Base-by-base conservation (phyloP, 2,888 invertebrate genomes). In the Bedellia somnulentella region DNA sequence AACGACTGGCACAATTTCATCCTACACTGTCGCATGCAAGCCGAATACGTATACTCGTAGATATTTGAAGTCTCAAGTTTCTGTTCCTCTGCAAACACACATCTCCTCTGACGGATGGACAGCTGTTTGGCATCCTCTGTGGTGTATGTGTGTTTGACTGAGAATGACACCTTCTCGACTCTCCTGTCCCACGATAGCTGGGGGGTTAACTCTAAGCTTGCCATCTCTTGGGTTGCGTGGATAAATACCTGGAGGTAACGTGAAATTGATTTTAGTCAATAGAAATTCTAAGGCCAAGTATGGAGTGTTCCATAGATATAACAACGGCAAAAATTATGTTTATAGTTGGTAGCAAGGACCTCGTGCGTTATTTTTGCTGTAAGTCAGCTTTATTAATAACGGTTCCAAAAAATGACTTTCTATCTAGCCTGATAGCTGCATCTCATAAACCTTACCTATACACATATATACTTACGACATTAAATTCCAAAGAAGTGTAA, bases 121-220 rank as follows among this genome's bases (percentile, higher is more conserved):
- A 90, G 59, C 43, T 88, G 87, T 1, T 81, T 70, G 0, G 87
- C 86, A 46, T 87, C 86, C 33, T 81, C 80, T 0, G 87, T 88
- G 1, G 88, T 88, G 50, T 87, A 87, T 0, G 88, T 88, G 48
- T 86, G 83, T 46, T 87, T 86, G 14, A 87, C 83, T 0, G 85
- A 84, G 49, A 89, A 84, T 0, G 79, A 78, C 1, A 85, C 78
- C 41, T 76, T 79, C 37, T 78, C 75, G 2, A 83, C 80, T 11
- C 73, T 64, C 6, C 73, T 78, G 25, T 82, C 80, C 87, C 87
- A 88, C 2, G 81, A 66, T 38, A 85, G 83, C 45, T 87, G 87
- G 0, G 86, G 81, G 43, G 80, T 80, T 42, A 82, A 79, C 40
- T 87, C 87, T 15, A 83, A 51, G 0, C 83, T 83, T 1, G 86